A percentile compares a stretch with the other conserved stretches of the same genome.
phyloP scores from a whole-genome alignment of 2,797 vertebrate genomes.

The Carcharodon carcharias region DNA sequence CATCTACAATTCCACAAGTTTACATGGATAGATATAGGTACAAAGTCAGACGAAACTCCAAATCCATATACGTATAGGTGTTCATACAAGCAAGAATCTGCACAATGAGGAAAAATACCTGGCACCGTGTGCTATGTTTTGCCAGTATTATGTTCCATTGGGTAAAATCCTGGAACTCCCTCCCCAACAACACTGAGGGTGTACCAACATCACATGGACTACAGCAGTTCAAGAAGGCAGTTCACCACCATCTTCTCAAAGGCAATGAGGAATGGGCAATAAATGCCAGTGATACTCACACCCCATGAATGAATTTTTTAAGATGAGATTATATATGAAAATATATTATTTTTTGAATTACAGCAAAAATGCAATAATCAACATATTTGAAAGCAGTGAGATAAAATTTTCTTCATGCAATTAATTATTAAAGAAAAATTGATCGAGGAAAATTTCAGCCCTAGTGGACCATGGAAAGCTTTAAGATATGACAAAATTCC shows the following conservation, averaged over 20 bases:
- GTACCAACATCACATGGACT: too few relatives aligned
- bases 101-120: not conserved
- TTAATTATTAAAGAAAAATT: not conserved
- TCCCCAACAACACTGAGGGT: too few relatives aligned
- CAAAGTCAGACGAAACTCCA: not conserved
- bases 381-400: not conserved
- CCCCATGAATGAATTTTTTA: too few relatives aligned
- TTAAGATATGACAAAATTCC: not conserved
- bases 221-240: too few relatives aligned
- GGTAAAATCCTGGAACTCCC: too few relatives aligned
- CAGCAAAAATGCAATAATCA: not conserved
- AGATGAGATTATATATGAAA: not conserved
- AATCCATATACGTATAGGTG: not conserved
- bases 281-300: too few relatives aligned
- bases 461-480: not conserved
- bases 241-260: too few relatives aligned
- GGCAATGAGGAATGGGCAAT: too few relatives aligned
- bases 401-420: not conserved
- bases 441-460: not conserved
- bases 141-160: not conserved
- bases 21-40: not conserved
- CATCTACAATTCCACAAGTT: not conserved
- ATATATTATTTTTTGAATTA: not conserved
- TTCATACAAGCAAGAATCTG: not conserved
- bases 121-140: not conserved